These are phyloP conservation scores for Centruroides sculpturatus DNA, from an alignment of 1,140 invertebrate species.

Conservation along the genomic window DNA sequence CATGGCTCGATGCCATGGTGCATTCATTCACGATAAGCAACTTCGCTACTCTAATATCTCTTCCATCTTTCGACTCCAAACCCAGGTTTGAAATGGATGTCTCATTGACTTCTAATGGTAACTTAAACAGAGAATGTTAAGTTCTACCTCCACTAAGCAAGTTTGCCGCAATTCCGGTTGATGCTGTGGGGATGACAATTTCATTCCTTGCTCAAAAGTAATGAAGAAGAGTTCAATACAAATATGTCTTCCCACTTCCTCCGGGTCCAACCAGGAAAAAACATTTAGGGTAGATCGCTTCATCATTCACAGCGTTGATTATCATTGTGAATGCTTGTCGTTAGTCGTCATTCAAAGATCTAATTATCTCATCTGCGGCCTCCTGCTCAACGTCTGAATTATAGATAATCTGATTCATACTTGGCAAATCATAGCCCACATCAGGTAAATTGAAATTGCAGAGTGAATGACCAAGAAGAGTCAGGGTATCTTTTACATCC, in stretches of 20 bases:
- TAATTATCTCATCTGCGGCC: no score
- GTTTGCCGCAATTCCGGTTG: constrained; percentile 4
- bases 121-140: constrained; percentile 1
- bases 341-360: background rate
- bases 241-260: constrained; percentile 2
- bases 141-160: background rate
- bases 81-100: background rate
- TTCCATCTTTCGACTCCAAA: background rate
- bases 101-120: background rate
- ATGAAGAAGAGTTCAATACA: background rate
- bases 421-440: background rate
- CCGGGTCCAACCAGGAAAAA: no score
- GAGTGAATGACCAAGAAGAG: background rate
- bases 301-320: background rate
- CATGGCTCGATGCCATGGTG: background rate
- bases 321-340: background rate
- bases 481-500: background rate
- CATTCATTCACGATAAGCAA: background rate
- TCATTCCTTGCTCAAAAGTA: background rate
- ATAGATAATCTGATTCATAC: no score
- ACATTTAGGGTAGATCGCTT: background rate
- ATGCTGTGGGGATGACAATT: background rate
- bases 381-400: no score
- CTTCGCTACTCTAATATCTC: background rate
- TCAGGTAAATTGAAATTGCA: background rate